phyloP scores from a whole-genome alignment of 2,888 invertebrate species.

The Brachypterus glaber region DNA sequence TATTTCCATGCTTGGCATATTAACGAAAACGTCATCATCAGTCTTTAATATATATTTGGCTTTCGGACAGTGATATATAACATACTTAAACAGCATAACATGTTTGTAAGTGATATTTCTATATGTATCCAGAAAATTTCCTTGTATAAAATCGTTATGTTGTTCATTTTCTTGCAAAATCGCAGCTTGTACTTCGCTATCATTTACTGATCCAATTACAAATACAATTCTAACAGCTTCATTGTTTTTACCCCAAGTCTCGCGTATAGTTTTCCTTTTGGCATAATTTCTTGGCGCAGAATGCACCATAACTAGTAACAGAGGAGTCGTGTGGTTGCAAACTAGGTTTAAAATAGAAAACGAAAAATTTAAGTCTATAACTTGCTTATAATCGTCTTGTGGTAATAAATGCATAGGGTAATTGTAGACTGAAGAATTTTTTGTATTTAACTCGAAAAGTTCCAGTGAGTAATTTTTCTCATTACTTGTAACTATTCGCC shows the following conservation, averaged over 20 bases:
- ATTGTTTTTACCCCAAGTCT: slow-evolving; percentile 58
- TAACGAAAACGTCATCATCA: slow-evolving; percentile 71
- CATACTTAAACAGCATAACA: slow-evolving; percentile 73
- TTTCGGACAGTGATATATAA: slow-evolving; percentile 56
- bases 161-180: slow-evolving; percentile 46
- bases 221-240: slow-evolving; percentile 54
- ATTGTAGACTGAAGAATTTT: slow-evolving; percentile 11
- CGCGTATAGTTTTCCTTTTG: slow-evolving; percentile 58
- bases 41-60: slow-evolving; percentile 60
- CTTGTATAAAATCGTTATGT: slow-evolving; percentile 64
- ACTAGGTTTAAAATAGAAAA: slow-evolving; percentile 48
- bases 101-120: slow-evolving; percentile 79
- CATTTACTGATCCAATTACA: slow-evolving; percentile 50
- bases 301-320: slow-evolving; percentile 56
- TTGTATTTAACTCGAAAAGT: not conserved
- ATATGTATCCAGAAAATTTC: slow-evolving; percentile 67
- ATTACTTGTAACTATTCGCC: too few relatives aligned
- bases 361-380: slow-evolving; percentile 54
- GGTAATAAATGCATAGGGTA: slow-evolving; percentile 24
- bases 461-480: too few relatives aligned
- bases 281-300: slow-evolving; percentile 57
- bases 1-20: slow-evolving; percentile 51
- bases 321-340: slow-evolving; percentile 35
- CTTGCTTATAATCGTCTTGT: slow-evolving; percentile 34
- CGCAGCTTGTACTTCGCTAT: slow-evolving; percentile 27